Evolutionary conservation across 1,140 invertebrate genomes (phyloP).

Genomic region (Holotrichia oblita): DNA sequence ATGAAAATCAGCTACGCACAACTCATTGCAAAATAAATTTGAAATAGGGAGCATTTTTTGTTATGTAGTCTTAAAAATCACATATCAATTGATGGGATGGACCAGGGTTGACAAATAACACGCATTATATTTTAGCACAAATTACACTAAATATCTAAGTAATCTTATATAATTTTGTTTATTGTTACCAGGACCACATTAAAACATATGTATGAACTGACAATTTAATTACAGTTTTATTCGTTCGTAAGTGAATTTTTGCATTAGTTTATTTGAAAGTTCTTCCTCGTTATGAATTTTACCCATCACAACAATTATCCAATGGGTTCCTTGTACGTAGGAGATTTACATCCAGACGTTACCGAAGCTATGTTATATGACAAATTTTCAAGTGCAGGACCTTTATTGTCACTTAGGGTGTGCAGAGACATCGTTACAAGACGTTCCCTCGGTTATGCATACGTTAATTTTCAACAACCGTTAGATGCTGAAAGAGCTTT

Average conservation of each 20-base stretch:
- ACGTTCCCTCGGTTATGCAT: slow-evolving; percentile 97
- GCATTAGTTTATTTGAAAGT: neutral
- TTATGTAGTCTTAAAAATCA: too few species aligned
- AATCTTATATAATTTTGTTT: slow-evolving; percentile 39
- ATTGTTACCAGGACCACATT: slow-evolving; percentile 37
- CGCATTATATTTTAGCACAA: neutral
- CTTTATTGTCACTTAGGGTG: slow-evolving; percentile 97
- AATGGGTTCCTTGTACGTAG: slow-evolving; percentile 98
- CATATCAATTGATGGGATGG: too few species aligned
- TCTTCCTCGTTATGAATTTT: slow-evolving; percentile 34
- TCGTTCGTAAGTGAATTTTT: slow-evolving; percentile 9
- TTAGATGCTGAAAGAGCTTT: slow-evolving; percentile 97
- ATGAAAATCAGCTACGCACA: too few species aligned
- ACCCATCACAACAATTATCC: slow-evolving; percentile 61
- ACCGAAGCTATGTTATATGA: slow-evolving; percentile 99
- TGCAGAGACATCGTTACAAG: slow-evolving; percentile 97
- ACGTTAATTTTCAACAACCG: slow-evolving; percentile 99
- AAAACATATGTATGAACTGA: slow-evolving; percentile 28
- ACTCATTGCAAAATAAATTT: too few species aligned
- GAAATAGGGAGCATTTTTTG: too few species aligned
- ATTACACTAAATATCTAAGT: slow-evolving; percentile 13
- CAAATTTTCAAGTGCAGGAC: slow-evolving; percentile 97
- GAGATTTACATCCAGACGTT: slow-evolving; percentile 97
- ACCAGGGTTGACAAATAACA: neutral
- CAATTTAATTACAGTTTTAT: slow-evolving; percentile 15